Base-by-base conservation (phyloP, 2,888 invertebrate species). In the Diloba caeruleocephala region DNA sequence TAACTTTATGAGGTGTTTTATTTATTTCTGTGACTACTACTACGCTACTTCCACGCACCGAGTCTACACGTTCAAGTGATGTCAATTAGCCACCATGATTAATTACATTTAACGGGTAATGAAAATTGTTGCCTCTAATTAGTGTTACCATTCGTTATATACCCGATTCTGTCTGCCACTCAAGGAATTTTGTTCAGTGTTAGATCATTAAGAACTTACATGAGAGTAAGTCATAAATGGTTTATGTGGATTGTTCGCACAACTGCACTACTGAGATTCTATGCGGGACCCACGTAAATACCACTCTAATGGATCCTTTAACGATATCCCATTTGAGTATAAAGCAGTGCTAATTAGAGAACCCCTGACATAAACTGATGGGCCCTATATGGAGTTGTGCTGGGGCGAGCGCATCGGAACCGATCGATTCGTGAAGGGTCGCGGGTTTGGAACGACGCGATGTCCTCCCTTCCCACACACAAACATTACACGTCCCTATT, bases 341-440 rank as follows among this genome's bases (percentile, higher is more conserved):
- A 74, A 81, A 79, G 76, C 79, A 65, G 76, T 70, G 78, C 77
- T 81, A 82, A 81, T 81, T 78, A 79, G 60, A 46, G 67, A 70
- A 70, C 74, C 66, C 64, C 51, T 38, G 43, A 56, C 54, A 50
- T 59, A 55, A 68, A 66, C 38, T 39, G 63, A 52, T 53, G 54
- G 43, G 36, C 38, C 60, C 54, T 32, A 2, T 46, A 44, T 58
- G 56, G 52, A 12, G 41, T 10, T 9, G 14, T 21, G 44, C 41
- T 49, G 42, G 26, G 50, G 48, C 21, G 21, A 21, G 21, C 46
- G 60, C 48, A 50, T 41, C 43, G 55, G 31, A 46, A 38, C 29
- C 55, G 59, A 68, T 65, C 72, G 74, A 72, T 74, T 42, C 54
- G 28, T 15, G 34, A 42, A 56, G 71, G 68, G 72, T 58, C 69